A percentile compares a stretch with the other conserved stretches of the same genome.
Evolutionary conservation across 2,797 vertebrate species (phyloP).

Genomic region (Epinephelus coioides): DNA sequence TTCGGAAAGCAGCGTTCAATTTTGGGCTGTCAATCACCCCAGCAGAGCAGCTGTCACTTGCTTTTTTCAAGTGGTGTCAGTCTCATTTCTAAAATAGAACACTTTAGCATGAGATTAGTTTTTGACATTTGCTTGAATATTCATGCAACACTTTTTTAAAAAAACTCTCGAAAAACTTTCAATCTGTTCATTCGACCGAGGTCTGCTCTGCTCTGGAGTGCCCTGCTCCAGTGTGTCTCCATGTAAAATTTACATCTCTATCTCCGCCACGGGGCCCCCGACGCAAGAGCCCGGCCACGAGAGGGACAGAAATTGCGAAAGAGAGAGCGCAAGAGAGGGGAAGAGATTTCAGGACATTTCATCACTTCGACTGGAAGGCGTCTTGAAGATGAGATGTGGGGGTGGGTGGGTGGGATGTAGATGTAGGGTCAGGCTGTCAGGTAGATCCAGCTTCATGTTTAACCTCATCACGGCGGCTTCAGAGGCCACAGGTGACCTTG

Average conservation of each 20-base stretch:
- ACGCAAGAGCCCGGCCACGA: conserved; percentile 41
- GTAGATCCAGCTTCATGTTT: conserved; percentile 46
- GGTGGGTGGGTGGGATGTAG: conserved; percentile 12
- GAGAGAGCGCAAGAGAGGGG: conserved; percentile 11
- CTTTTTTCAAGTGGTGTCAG: not conserved
- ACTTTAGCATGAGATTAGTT: not conserved
- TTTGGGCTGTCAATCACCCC: conserved; percentile 33
- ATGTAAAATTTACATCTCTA: conserved; percentile 66
- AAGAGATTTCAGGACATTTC: conserved; percentile 77
- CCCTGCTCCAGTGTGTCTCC: conserved; percentile 25
- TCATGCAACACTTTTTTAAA: not conserved
- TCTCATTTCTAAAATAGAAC: conserved; percentile 24
- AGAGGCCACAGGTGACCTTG: conserved; percentile 52
- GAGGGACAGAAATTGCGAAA: conserved; percentile 49
- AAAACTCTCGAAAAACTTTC: conserved; percentile 39
- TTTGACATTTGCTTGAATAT: conserved; percentile 6
- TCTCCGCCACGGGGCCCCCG: conserved; percentile 46
- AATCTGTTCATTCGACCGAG: conserved; percentile 26
- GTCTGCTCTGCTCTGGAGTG: conserved; percentile 19
- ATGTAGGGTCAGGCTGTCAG: conserved; percentile 47
- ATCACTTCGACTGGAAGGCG: conserved; percentile 68
- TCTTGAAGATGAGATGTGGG: conserved; percentile 48
- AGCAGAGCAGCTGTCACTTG: conserved; percentile 15
- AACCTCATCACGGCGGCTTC: conserved; percentile 42
- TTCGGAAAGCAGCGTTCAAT: conserved; percentile 20